phyloP scores from a whole-genome alignment of 2,888 invertebrate species.

The Synergus gifuensis region DNA sequence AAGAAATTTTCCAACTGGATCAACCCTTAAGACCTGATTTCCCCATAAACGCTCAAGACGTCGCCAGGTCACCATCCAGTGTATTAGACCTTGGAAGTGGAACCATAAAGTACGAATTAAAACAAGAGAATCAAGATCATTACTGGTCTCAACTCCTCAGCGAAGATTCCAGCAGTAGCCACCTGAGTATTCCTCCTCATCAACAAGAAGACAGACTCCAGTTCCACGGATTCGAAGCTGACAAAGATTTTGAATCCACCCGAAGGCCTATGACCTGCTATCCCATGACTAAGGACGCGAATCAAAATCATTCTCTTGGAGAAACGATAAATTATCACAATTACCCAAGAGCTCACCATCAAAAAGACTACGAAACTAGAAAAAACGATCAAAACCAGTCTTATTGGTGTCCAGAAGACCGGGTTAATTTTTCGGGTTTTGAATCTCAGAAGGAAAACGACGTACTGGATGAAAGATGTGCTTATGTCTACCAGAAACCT shows the following conservation, averaged over 20 bases:
- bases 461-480: constrained; percentile 33
- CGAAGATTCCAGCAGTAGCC: constrained; percentile 76
- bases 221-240: constrained; percentile 66
- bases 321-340: constrained; percentile 55
- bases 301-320: constrained; percentile 57
- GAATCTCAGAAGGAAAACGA: constrained; percentile 62
- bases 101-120: constrained; percentile 81
- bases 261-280: constrained; percentile 60
- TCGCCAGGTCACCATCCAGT: constrained; percentile 83
- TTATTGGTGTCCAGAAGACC: constrained; percentile 67
- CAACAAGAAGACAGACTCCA: constrained; percentile 78
- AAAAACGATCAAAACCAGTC: constrained; percentile 60
- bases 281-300: constrained; percentile 58
- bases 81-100: constrained; percentile 86
- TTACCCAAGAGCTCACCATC: constrained; percentile 56
- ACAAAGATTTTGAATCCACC: constrained; percentile 60
- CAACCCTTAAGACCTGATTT: constrained; percentile 85
- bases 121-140: constrained; percentile 73
- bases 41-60: constrained; percentile 75
- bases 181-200: constrained; percentile 75
- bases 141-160: constrained; percentile 76
- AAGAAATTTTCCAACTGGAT: constrained; percentile 88
- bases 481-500: constrained; percentile 52
- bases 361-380: constrained; percentile 55
- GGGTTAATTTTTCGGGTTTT: constrained; percentile 61